These are phyloP conservation scores for Phycodurus eques DNA, from an alignment of 2,113 vertebrate genomes.

Conservation along the genomic window DNA sequence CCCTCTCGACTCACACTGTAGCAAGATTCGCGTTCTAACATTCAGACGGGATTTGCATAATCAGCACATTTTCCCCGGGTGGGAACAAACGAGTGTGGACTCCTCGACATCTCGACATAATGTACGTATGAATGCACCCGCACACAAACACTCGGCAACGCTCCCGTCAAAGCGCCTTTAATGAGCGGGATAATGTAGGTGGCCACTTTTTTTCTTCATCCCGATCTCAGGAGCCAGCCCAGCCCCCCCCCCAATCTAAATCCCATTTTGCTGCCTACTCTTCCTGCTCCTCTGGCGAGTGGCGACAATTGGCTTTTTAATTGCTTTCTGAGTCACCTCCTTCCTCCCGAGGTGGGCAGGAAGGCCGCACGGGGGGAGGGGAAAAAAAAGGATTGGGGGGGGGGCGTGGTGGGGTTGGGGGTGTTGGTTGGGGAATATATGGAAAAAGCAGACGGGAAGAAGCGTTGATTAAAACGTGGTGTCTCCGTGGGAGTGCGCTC, in stretches of 20 bases:
- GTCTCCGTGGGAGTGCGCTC: no score
- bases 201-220: slow-evolving; percentile 41
- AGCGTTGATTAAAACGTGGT: no score
- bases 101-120: not conserved
- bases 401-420: not conserved
- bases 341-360: slow-evolving; percentile 31
- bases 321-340: slow-evolving; percentile 67
- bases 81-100: not conserved
- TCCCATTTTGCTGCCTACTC: slow-evolving; percentile 42
- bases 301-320: slow-evolving; percentile 60
- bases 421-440: no score
- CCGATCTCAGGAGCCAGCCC: slow-evolving; percentile 19
- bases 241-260: slow-evolving; percentile 25
- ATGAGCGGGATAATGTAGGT: slow-evolving; percentile 53
- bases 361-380: slow-evolving; percentile 1
- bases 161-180: slow-evolving; percentile 42
- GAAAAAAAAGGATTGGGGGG: slow-evolving; percentile 14
- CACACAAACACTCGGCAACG: slow-evolving; percentile 33
- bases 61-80: not conserved
- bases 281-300: slow-evolving; percentile 49
- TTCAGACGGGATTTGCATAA: slow-evolving; percentile 7
- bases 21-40: not conserved
- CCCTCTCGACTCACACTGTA: not conserved
- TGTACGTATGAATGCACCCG: not conserved
- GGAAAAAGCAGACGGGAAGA: not conserved